Evolutionary conservation across 1,140 invertebrate genomes (phyloP).

Genomic region (Adoxophyes honmai): DNA sequence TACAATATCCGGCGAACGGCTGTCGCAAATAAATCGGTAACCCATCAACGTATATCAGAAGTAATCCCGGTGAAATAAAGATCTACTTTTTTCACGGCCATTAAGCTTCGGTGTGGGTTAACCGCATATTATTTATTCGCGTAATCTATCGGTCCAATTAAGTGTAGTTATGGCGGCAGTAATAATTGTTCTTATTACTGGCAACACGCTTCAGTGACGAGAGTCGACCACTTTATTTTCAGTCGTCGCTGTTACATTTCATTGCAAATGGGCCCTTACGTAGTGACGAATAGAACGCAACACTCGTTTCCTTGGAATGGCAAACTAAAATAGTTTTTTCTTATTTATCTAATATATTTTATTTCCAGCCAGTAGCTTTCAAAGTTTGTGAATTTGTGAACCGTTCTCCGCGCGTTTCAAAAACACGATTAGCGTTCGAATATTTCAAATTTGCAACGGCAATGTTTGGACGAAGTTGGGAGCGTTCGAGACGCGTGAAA

Average conservation of each 20-base stretch:
- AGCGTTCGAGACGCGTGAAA: conserved; percentile 62
- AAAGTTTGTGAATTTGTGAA: neutral
- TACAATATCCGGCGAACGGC: neutral
- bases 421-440: neutral
- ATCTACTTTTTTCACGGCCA: conserved; percentile 10
- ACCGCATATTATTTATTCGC: conserved; percentile 48
- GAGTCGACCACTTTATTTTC: conserved; percentile 21
- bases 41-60: conserved; percentile 13
- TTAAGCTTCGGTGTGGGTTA: conserved; percentile 21
- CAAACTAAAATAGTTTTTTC: neutral
- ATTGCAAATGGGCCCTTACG: conserved; percentile 2
- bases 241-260: neutral
- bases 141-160: conserved; percentile 62
- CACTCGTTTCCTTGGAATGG: neutral
- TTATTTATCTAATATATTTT: neutral
- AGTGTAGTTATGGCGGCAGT: conserved; percentile 45
- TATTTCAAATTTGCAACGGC: neutral
- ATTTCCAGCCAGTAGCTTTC: too few relatives aligned
- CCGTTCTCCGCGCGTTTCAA: neutral
- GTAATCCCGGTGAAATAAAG: neutral
- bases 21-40: conserved; percentile 11
- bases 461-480: conserved; percentile 62
- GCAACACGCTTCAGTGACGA: conserved; percentile 45
- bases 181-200: conserved; percentile 54
- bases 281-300: neutral